Conservation (phyloP, 2,888 invertebrate species). For the Lasioglossum morio region DNA sequence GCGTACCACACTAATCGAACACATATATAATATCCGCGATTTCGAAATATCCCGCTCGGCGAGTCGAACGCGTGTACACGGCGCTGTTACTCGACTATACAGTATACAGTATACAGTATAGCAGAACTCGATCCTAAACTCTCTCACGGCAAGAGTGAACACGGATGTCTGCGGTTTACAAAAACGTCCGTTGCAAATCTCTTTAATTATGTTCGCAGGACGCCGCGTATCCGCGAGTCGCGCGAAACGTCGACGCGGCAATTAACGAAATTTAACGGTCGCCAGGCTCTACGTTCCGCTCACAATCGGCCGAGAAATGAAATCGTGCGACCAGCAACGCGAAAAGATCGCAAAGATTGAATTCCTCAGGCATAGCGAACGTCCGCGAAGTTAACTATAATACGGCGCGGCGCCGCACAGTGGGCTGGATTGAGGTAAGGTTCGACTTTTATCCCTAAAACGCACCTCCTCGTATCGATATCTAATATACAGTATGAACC, state of each 20-base stretch:
- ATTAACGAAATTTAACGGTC: slow-evolving; percentile 51
- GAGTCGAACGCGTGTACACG: background rate
- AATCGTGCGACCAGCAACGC: background rate
- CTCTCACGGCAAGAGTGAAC: slow-evolving; percentile 58
- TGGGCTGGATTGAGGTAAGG: no score
- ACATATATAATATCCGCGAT: slow-evolving; percentile 60
- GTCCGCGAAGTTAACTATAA: background rate
- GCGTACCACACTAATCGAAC: slow-evolving; percentile 40
- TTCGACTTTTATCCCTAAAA: no score
- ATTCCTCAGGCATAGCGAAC: background rate
- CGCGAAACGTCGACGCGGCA: slow-evolving; percentile 33
- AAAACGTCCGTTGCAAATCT: slow-evolving; percentile 68
- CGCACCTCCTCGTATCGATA: no score
- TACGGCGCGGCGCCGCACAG: background rate
- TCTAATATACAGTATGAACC: no score
- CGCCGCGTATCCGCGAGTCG: slow-evolving; percentile 37
- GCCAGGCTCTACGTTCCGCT: slow-evolving; percentile 1
- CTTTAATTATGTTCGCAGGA: slow-evolving; percentile 59
- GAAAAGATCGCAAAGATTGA: background rate
- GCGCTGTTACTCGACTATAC: background rate
- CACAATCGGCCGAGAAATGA: background rate
- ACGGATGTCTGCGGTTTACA: slow-evolving; percentile 63
- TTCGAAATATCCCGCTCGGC: slow-evolving; percentile 51
- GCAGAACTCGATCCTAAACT: slow-evolving; percentile 46
- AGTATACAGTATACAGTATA: background rate